These are phyloP conservation scores for Drosophila neutralis DNA, from an alignment of 2,888 invertebrate species.

Conservation along the genomic window DNA sequence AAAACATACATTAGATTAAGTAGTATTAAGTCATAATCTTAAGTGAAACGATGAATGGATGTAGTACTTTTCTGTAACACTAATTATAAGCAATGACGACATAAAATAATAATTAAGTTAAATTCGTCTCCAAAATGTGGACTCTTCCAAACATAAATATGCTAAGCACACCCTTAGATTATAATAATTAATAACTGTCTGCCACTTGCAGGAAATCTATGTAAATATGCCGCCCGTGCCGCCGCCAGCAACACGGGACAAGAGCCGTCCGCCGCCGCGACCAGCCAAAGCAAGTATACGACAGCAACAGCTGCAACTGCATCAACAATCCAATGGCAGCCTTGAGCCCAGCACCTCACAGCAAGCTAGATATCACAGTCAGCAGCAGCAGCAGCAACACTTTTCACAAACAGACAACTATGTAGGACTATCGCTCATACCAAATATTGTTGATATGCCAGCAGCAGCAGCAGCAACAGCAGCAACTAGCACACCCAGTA, in stretches of 20 bases:
- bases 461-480: constrained; percentile 34
- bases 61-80: background rate
- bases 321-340: constrained; percentile 46
- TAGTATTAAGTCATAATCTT: background rate
- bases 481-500: constrained; percentile 57
- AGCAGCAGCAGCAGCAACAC: constrained; percentile 76
- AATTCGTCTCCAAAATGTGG: background rate
- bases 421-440: constrained; percentile 80
- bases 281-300: constrained; percentile 82
- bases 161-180: background rate
- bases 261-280: constrained; percentile 75
- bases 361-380: constrained; percentile 74
- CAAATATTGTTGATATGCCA: constrained; percentile 72
- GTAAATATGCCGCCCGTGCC: constrained; percentile 82
- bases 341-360: constrained; percentile 72
- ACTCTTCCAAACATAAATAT: background rate
- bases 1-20: background rate
- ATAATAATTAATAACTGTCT: background rate
- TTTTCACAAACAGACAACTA: constrained; percentile 81
- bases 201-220: constrained; percentile 79
- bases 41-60: background rate
- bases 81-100: background rate
- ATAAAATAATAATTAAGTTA: background rate
- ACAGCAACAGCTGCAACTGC: constrained; percentile 56
- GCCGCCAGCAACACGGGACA: constrained; percentile 75